Conservation (phyloP, 1,140 invertebrate species). For the Radopholus similis region DNA sequence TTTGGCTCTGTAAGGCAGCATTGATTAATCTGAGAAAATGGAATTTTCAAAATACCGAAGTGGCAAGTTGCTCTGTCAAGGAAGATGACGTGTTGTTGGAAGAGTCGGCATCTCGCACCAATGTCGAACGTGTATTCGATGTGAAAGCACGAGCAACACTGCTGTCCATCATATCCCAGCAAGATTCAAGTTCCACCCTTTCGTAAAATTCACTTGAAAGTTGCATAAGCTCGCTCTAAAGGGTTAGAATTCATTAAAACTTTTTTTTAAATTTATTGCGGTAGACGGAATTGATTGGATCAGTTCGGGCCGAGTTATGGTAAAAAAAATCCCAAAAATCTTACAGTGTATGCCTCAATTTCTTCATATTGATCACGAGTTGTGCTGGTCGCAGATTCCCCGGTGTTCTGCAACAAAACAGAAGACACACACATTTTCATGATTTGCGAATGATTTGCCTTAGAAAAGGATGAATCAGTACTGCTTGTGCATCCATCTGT, state of each 20-base stretch:
- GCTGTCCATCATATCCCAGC: too few relatives aligned
- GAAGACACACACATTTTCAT: neutral
- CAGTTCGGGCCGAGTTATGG: neutral
- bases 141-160: too few relatives aligned
- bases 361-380: conserved; percentile 21
- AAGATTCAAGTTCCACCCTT: too few relatives aligned
- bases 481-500: conserved; percentile 5
- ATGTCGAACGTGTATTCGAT: too few relatives aligned
- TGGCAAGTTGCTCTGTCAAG: too few relatives aligned
- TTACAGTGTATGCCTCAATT: conserved; percentile 21
- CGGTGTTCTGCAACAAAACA: conserved; percentile 15
- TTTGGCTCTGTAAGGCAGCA: too few relatives aligned
- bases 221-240: conserved; percentile 13
- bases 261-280: neutral
- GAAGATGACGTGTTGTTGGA: too few relatives aligned
- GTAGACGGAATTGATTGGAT: neutral
- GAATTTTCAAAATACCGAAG: too few relatives aligned
- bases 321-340: neutral
- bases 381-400: neutral
- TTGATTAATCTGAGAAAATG: too few relatives aligned
- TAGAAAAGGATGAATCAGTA: conserved; percentile 22
- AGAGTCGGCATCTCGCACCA: too few relatives aligned
- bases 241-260: neutral
- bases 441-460: conserved; percentile 1
- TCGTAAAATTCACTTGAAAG: neutral